Conservation (phyloP, 2,888 invertebrate genomes). For the Cryptocephalus moraei region DNA sequence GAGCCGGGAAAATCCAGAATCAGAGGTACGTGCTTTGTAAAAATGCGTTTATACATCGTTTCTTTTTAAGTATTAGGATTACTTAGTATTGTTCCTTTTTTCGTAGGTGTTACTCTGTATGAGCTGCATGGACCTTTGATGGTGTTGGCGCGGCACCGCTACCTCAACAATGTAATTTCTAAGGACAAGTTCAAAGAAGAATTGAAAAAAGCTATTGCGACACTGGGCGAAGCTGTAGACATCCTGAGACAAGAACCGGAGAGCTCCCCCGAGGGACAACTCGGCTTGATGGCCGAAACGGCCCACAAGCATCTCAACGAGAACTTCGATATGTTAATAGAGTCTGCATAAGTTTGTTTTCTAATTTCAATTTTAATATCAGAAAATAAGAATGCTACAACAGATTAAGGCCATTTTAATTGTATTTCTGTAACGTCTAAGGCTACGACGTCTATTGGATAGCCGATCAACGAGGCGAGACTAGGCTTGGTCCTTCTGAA, state of each 20-base stretch:
- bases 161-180: constrained; percentile 47
- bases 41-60: too few relatives aligned
- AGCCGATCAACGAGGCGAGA: constrained; percentile 56
- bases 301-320: constrained; percentile 35
- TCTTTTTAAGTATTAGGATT: too few relatives aligned
- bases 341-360: constrained; percentile 17
- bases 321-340: constrained; percentile 29
- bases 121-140: constrained; percentile 73
- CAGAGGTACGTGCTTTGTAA: constrained; percentile 44
- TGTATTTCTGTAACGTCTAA: constrained; percentile 77
- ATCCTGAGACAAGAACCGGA: constrained; percentile 57
- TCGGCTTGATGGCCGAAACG: constrained; percentile 48
- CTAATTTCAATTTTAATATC: background rate
- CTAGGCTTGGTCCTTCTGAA: constrained; percentile 79
- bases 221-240: constrained; percentile 52
- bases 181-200: constrained; percentile 50
- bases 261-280: constrained; percentile 53
- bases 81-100: too few relatives aligned
- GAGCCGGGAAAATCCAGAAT: constrained; percentile 70
- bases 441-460: constrained; percentile 76
- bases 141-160: constrained; percentile 56
- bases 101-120: constrained; percentile 61
- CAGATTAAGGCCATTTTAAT: constrained; percentile 56
- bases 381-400: background rate
- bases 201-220: constrained; percentile 52